Base-by-base conservation (phyloP, 2,113 vertebrate genomes). In the Oncorhynchus nerka region DNA sequence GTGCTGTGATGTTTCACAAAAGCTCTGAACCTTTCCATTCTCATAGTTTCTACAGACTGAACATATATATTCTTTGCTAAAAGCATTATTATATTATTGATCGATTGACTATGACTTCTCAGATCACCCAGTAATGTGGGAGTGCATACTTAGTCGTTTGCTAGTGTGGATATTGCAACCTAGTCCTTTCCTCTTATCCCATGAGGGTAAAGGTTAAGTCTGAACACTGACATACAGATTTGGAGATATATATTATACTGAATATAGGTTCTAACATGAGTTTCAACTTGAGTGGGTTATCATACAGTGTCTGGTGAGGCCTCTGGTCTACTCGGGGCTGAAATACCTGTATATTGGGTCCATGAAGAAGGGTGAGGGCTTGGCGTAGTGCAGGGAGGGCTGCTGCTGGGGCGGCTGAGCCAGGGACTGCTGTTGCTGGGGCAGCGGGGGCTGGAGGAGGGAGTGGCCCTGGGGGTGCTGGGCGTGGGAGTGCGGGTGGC, bases 301-400 rank as follows among this genome's bases (percentile, higher is more conserved):
- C 51, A 19, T 55, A 4, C 4, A 55, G 15, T 19, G 12, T 5
- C 51, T 16, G 51, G 16, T 55, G 12, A 16, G 51, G 34, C 57
- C 20, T 74, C 71, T 87, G 79, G 82, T 89, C 83, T 89, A 94
- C 92, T 93, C 91, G 88, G 94, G 83, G 94, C 80, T 91, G 93
- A 93, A 96, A 94, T 99, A 99, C 98, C 98, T 99, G 97, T 99
- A 99, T 84, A 99, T 99, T 79, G 98, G 98, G 89, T 99, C 98
- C 97, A 99, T 99, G 95, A 99, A 99, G 90, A 99, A 99, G 69
- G 98, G 96, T 0, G 97, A 99, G 62, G 97, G 97, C 93, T 98
- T 99, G 89, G 98, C 97, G 0, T 99, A 99, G 91, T 99, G 98
- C 87, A 99, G 94, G 59, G 96, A 91, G 0, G 97, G 95, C 76